Evolutionary conservation across 2,797 vertebrate genomes (phyloP).

Genomic region (Poecilia wingei): DNA sequence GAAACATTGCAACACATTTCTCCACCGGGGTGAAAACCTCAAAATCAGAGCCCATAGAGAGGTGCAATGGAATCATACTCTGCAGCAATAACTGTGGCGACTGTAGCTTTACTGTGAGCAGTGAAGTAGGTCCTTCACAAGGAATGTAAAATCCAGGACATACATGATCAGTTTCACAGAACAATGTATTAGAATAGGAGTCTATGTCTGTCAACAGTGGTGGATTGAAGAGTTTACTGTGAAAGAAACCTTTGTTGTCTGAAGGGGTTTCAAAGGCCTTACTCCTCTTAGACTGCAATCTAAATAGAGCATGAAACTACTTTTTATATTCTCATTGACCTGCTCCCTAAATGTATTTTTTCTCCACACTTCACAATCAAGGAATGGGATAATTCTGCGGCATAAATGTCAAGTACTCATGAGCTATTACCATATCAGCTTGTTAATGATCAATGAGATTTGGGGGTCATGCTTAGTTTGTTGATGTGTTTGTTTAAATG

Average conservation of each 20-base stretch:
- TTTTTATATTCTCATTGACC: slow-evolving; percentile 36
- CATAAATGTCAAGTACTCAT: slow-evolving; percentile 56
- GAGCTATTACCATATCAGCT: slow-evolving; percentile 47
- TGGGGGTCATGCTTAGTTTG: slow-evolving; percentile 21
- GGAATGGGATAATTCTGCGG: slow-evolving; percentile 26
- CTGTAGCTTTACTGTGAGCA: slow-evolving; percentile 26
- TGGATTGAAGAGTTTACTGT: slow-evolving; percentile 11
- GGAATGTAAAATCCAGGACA: slow-evolving; percentile 31
- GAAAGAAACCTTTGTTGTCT: slow-evolving; percentile 7
- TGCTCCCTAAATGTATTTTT: slow-evolving; percentile 13
- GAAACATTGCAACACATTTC: slow-evolving; percentile 10
- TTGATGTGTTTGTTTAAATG: slow-evolving; percentile 52
- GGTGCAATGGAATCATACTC: slow-evolving; percentile 44
- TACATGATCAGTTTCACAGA: slow-evolving; percentile 45
- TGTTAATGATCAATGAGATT: slow-evolving; percentile 51
- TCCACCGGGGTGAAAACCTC: slow-evolving; percentile 18
- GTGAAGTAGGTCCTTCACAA: slow-evolving; percentile 35
- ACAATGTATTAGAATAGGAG: slow-evolving; percentile 18
- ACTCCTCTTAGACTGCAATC: slow-evolving; percentile 11
- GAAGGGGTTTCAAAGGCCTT: slow-evolving; percentile 16
- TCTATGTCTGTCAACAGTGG: slow-evolving; percentile 19
- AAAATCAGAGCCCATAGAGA: slow-evolving; percentile 19
- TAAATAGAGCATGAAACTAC: slow-evolving; percentile 33
- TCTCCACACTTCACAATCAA: slow-evolving; percentile 24
- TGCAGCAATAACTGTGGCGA: slow-evolving; percentile 23